Percentiles rank a stretch among this genome's conserved stretches.
Evolutionary conservation across 2,797 vertebrate genomes (phyloP).

Genomic region (Decapterus maruadsi): DNA sequence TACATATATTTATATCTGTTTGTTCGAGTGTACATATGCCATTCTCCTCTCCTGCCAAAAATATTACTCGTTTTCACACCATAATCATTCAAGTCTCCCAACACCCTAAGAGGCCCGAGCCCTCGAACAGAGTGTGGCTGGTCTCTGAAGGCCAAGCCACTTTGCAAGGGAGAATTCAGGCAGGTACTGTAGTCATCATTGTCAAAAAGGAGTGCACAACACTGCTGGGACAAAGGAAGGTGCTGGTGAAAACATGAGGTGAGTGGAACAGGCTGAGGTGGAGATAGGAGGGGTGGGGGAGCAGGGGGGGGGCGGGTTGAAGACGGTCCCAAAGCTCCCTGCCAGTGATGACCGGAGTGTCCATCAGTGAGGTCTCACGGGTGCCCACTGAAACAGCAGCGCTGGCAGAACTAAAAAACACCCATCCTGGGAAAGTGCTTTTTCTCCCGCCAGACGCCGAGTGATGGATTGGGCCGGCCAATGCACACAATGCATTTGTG

Average conservation of each 20-base stretch:
- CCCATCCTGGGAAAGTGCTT: slow-evolving; percentile 86
- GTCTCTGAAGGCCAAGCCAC: slow-evolving; percentile 72
- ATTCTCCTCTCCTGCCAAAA: not conserved
- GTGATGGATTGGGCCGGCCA: slow-evolving; percentile 85
- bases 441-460: slow-evolving; percentile 82
- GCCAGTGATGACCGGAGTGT: slow-evolving; percentile 85
- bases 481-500: slow-evolving; percentile 86
- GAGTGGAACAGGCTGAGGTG: slow-evolving; percentile 74
- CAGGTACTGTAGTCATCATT: slow-evolving; percentile 73
- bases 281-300: slow-evolving; percentile 42
- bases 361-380: slow-evolving; percentile 86
- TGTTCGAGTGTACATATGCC: not conserved
- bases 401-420: slow-evolving; percentile 86
- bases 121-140: slow-evolving; percentile 32
- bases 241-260: slow-evolving; percentile 75
- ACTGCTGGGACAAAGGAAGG: slow-evolving; percentile 80
- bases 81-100: slow-evolving; percentile 7
- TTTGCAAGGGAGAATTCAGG: slow-evolving; percentile 66
- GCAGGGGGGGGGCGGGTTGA: slow-evolving; percentile 29
- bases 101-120: slow-evolving; percentile 22
- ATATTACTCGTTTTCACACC: slow-evolving; percentile 18
- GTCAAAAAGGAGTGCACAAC: slow-evolving; percentile 76
- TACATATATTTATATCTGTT: not conserved
- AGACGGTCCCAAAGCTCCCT: slow-evolving; percentile 80
- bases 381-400: slow-evolving; percentile 83